Conservation (phyloP, 2,797 vertebrate genomes). For the Chaetodon trifasciatus region DNA sequence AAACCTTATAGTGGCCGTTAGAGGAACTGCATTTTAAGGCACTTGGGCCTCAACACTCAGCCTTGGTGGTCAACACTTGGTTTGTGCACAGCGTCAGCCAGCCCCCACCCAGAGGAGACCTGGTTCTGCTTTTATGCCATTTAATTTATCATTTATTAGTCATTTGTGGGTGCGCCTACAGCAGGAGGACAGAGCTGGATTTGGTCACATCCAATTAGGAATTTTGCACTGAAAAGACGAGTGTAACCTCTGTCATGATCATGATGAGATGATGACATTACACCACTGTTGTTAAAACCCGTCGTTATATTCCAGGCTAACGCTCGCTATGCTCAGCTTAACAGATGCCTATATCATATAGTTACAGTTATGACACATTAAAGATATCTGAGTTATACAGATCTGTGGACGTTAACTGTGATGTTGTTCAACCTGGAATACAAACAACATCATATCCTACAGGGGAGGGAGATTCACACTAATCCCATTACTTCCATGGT, state of each 20-base stretch:
- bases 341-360: conserved; percentile 27
- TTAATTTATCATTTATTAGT: background rate
- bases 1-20: conserved; percentile 19
- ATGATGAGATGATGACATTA: conserved; percentile 9
- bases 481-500: conserved; percentile 24
- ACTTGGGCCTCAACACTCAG: conserved; percentile 59
- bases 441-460: conserved; percentile 26
- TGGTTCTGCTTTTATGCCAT: background rate
- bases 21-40: conserved; percentile 69
- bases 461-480: conserved; percentile 22
- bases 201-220: conserved; percentile 2
- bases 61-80: conserved; percentile 19
- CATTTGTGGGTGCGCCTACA: background rate
- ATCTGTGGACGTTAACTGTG: conserved; percentile 16
- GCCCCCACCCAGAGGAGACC: background rate
- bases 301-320: conserved; percentile 22
- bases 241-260: conserved; percentile 51
- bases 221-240: conserved; percentile 69
- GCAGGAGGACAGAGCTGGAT: background rate
- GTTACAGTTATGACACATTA: conserved; percentile 48
- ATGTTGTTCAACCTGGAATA: conserved; percentile 29
- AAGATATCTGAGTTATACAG: conserved; percentile 22
- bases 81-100: conserved; percentile 17
- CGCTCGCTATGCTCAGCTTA: conserved; percentile 2
- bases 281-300: conserved; percentile 21